These are phyloP conservation scores for Tragelaphus buxtoni DNA, from an alignment of 2,113 vertebrate species.

Conservation along the genomic window DNA sequence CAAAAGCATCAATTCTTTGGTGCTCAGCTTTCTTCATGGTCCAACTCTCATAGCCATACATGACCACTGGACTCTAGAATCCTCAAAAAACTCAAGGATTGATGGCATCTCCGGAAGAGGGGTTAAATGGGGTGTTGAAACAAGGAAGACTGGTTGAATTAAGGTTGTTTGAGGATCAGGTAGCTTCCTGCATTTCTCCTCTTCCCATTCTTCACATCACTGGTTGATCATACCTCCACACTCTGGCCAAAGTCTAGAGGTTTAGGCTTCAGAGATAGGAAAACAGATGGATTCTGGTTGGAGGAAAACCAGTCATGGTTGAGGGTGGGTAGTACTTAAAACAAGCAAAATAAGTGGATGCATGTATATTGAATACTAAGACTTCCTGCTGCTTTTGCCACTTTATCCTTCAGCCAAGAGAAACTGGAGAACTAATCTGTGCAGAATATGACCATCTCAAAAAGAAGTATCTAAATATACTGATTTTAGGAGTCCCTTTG, in stretches of 20 bases:
- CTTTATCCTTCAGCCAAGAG: background rate
- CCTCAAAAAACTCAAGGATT: background rate
- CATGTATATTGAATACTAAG: background rate
- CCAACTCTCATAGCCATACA: background rate
- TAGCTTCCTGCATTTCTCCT: background rate
- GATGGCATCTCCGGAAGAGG: background rate
- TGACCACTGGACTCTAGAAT: background rate
- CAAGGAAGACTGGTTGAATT: background rate
- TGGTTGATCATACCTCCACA: background rate
- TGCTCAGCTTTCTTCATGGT: background rate
- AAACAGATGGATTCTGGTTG: background rate
- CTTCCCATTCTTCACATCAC: too few species aligned
- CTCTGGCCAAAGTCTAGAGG: background rate
- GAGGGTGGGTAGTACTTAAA: background rate
- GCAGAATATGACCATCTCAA: background rate
- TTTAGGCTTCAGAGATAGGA: background rate
- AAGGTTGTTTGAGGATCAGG: background rate
- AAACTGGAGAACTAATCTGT: background rate
- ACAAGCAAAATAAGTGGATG: background rate
- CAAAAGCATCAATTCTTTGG: background rate
- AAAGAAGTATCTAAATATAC: background rate
- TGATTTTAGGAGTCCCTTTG: background rate
- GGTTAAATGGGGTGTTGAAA: background rate
- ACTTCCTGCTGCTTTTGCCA: background rate
- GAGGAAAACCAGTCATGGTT: background rate